Evolutionary conservation across 2,113 vertebrate species (phyloP), one percentile per base, ranked within the genome.

Genomic region (Phodopus roborovskii): DNA sequence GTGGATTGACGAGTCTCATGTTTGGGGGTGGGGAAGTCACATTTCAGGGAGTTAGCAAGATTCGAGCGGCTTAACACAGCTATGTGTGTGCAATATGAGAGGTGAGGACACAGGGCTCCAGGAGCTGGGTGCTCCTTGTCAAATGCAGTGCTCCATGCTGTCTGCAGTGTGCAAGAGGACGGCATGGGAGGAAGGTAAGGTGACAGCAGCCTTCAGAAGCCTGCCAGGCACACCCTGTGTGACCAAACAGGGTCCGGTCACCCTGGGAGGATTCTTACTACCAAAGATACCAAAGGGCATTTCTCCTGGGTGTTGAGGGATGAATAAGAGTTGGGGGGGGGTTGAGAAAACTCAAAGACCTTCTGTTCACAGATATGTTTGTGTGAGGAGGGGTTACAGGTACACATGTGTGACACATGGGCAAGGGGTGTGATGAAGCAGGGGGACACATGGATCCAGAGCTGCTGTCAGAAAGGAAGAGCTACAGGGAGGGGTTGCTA

Each of bases 41-140:
- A 39, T 95, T 88, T 97, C 95, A 88, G 73, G 96, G 97, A 98
- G 79, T 48, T 96, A 96, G 94, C 75, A 88, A 71, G 97, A 95
- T 92, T 81, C 50, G 89, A 75, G 83, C 82, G 92, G 84, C 71
- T 8, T 56, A 45, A 73, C 94, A 19, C 93, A 94, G 94, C 96
- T 39, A 56, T 56, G 62, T 75, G 50, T 74, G 36, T 62, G 36
- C 83, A 3, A 36, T 36, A 95, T 86, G 82, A 73, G 48, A 45
- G 58, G 15, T 56, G 88, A 87, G 96, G 45, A 24, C 20, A 6
- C 2, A 6, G 83, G 19, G 19, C n/a, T 66, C 88, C 0, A 13
- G 7, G 1, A 0, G 7, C 77, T 28, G 30, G 15, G n/a, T 17
- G 50, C 75, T 95, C 17, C 84, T 74, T 96, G 36, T 0, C 28